Conservation (phyloP, 2,113 vertebrate genomes). For the Uria aalge region DNA sequence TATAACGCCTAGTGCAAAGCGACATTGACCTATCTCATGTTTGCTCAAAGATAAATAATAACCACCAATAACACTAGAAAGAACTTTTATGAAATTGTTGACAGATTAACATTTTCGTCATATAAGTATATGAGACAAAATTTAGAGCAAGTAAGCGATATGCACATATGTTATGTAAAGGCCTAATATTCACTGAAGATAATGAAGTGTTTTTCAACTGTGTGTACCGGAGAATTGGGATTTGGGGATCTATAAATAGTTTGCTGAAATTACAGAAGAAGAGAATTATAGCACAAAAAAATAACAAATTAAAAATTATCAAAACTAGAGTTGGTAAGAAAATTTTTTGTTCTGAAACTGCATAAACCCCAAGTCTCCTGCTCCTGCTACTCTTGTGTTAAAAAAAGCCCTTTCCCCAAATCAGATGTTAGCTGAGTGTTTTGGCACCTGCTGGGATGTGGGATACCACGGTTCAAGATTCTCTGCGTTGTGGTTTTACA, state of each 20-base stretch:
- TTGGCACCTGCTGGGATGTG: not conserved
- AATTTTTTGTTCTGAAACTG: not conserved
- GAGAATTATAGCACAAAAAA: not conserved
- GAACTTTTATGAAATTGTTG: not conserved
- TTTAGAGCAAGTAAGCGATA: conserved; percentile 23
- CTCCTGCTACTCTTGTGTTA: not conserved
- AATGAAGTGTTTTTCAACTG: not conserved
- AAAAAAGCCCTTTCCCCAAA: not conserved
- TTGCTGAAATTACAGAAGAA: not conserved
- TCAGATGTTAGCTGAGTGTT: not conserved
- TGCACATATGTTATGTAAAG: conserved; percentile 30
- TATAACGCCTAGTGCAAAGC: not conserved
- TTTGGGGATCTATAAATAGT: not conserved
- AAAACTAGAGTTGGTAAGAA: not conserved
- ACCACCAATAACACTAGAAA: not conserved
- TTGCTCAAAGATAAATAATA: not conserved
- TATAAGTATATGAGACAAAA: not conserved
- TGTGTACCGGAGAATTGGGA: not conserved
- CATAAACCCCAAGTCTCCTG: not conserved
- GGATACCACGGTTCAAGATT: not conserved
- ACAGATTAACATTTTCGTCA: not conserved
- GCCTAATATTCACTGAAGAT: conserved; percentile 33
- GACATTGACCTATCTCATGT: not conserved
- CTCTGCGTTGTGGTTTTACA: not conserved
- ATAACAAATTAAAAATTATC: not conserved